A percentile compares a stretch with the other conserved stretches of the same genome.
phyloP scores from a whole-genome alignment of 2,113 vertebrate species.

The Bathybates hornii region DNA sequence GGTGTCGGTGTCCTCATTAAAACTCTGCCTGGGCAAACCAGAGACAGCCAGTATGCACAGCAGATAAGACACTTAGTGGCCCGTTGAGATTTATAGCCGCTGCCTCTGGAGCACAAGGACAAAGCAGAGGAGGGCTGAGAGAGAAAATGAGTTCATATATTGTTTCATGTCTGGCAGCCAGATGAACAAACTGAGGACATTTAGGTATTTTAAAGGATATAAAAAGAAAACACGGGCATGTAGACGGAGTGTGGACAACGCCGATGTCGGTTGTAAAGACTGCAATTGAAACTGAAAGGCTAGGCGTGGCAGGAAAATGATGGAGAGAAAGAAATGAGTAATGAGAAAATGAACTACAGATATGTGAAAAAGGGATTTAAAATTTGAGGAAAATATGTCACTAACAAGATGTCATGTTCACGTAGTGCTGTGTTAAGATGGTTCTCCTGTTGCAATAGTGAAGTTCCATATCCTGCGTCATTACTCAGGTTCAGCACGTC shows the following conservation, averaged over 20 bases:
- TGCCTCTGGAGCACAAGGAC: not conserved
- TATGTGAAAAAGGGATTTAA: not conserved
- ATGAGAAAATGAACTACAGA: not conserved
- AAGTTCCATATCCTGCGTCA: not conserved
- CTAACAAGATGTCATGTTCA: not conserved
- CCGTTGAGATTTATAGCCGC: conserved; percentile 47
- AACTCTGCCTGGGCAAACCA: conserved; percentile 48
- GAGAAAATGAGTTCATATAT: conserved; percentile 35
- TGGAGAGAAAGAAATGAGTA: not conserved
- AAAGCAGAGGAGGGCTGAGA: not conserved
- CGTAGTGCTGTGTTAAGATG: not conserved
- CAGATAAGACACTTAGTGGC: conserved; percentile 56
- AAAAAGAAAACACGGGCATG: not conserved
- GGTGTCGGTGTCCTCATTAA: conserved; percentile 58
- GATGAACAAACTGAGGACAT: conserved; percentile 23
- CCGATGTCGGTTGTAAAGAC: not conserved
- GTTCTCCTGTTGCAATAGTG: not conserved
- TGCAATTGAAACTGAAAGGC: not conserved
- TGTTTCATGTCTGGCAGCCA: conserved; percentile 46
- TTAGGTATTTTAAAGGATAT: conserved; percentile 1
- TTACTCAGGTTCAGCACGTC: not conserved
- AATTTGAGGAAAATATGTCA: not conserved
- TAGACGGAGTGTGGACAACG: not conserved
- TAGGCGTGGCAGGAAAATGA: not conserved
- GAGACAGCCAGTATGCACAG: conserved; percentile 39